phyloP scores from a whole-genome alignment of 2,797 vertebrate species.

The Thaleichthys pacificus region DNA sequence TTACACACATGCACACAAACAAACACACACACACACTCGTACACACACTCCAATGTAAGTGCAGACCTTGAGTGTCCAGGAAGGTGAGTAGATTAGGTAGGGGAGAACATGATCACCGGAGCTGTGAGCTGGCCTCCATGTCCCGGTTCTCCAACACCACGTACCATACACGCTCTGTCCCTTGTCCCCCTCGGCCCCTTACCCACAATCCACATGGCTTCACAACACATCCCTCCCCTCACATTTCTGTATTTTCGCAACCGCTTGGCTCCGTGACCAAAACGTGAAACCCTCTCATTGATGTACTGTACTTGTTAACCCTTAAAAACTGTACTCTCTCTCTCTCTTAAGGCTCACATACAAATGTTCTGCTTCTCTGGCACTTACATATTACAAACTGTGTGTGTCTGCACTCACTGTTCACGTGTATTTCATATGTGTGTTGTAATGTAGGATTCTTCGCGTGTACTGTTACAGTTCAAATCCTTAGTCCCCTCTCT shows the following conservation, averaged over 20 bases:
- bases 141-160: slow-evolving; percentile 40
- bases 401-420: slow-evolving; percentile 19
- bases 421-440: slow-evolving; percentile 18
- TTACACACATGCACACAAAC: background rate
- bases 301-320: slow-evolving; percentile 28
- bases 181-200: too few relatives aligned
- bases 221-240: slow-evolving; percentile 34
- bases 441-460: slow-evolving; percentile 25
- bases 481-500: slow-evolving; percentile 23
- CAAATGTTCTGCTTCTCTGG: slow-evolving; percentile 18
- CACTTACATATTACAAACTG: slow-evolving; percentile 21
- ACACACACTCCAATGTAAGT: background rate
- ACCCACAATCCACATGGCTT: slow-evolving; percentile 21
- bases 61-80: background rate
- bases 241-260: slow-evolving; percentile 19
- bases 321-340: slow-evolving; percentile 13
- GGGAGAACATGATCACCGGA: background rate
- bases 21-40: background rate
- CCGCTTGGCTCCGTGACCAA: slow-evolving; percentile 41
- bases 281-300: slow-evolving; percentile 17
- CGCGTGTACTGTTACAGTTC: slow-evolving; percentile 21
- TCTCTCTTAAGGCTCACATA: slow-evolving; percentile 15
- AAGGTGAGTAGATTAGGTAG: background rate
- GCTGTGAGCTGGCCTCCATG: slow-evolving; percentile 70
- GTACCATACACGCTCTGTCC: slow-evolving; percentile 15